Evolutionary conservation across 2,113 vertebrate species (phyloP).

Genomic region (Poecile atricapillus): DNA sequence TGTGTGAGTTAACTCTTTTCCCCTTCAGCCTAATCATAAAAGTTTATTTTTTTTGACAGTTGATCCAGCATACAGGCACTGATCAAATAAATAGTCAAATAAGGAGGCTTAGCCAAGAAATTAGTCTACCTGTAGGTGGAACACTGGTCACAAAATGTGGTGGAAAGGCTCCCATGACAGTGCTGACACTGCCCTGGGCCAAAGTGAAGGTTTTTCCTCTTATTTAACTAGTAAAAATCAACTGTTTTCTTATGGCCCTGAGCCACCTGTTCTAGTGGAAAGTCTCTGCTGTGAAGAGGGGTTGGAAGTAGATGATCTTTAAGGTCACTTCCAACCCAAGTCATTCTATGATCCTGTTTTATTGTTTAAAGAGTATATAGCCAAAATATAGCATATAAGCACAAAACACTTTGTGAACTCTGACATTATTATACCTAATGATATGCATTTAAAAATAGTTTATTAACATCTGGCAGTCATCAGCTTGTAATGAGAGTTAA

Average conservation of each 20-base stretch:
- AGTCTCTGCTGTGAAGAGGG: background rate
- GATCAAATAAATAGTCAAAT: background rate
- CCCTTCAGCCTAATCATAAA: background rate
- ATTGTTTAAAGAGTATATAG: background rate
- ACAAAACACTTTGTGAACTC: background rate
- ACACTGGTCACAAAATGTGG: background rate
- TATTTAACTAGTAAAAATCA: background rate
- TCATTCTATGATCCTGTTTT: background rate
- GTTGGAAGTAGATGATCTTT: background rate
- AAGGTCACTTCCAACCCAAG: background rate
- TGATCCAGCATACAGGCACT: background rate
- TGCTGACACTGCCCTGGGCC: background rate
- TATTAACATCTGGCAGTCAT: constrained; percentile 27
- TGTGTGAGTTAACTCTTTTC: background rate
- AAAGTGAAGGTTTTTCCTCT: background rate
- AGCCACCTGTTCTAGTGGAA: background rate
- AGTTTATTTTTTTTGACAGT: background rate
- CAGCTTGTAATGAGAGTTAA: constrained; percentile 6
- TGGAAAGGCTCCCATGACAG: background rate
- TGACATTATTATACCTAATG: constrained; percentile 1
- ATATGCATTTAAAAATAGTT: constrained; percentile 10
- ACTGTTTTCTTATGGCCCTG: background rate
- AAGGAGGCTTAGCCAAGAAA: background rate
- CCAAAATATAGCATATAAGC: background rate
- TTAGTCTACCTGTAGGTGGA: background rate